These are phyloP conservation scores for Spialia ferax DNA, from an alignment of 2,888 invertebrate species.

Conservation along the genomic window DNA sequence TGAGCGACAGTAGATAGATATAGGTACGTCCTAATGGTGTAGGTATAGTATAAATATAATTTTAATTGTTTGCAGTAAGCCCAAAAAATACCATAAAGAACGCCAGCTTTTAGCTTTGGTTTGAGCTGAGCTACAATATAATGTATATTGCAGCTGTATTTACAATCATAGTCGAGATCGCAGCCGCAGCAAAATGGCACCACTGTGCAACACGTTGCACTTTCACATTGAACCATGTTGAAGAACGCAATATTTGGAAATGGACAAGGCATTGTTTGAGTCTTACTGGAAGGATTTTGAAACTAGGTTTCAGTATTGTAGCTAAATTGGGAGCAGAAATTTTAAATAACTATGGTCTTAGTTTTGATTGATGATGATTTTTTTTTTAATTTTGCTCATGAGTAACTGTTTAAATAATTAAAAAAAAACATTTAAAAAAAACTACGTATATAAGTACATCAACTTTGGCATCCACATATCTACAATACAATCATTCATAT, in stretches of 20 bases:
- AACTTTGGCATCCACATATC: too few species aligned
- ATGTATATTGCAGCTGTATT: neutral
- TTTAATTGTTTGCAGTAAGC: neutral
- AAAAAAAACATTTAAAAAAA: too few species aligned
- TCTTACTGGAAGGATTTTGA: neutral
- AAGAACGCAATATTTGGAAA: neutral
- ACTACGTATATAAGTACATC: too few species aligned
- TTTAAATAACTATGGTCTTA: too few species aligned
- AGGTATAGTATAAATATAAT: too few species aligned
- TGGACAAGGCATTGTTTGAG: neutral
- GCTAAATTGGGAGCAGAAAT: too few species aligned
- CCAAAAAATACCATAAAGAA: neutral
- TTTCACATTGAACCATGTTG: conserved; percentile 17
- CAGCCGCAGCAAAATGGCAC: conserved; percentile 36
- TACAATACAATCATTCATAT: too few species aligned
- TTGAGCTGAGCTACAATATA: conserved; percentile 3
- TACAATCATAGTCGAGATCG: conserved; percentile 42
- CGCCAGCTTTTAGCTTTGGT: neutral
- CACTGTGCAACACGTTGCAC: conserved; percentile 44
- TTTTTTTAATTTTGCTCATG: too few species aligned
- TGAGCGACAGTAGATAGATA: conserved; percentile 4
- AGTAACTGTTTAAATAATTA: too few species aligned
- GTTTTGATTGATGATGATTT: too few species aligned
- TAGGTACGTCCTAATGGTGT: too few species aligned
- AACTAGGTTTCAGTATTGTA: too few species aligned